Conservation (phyloP, 2,888 invertebrate genomes). For the Nomada lathburiana region DNA sequence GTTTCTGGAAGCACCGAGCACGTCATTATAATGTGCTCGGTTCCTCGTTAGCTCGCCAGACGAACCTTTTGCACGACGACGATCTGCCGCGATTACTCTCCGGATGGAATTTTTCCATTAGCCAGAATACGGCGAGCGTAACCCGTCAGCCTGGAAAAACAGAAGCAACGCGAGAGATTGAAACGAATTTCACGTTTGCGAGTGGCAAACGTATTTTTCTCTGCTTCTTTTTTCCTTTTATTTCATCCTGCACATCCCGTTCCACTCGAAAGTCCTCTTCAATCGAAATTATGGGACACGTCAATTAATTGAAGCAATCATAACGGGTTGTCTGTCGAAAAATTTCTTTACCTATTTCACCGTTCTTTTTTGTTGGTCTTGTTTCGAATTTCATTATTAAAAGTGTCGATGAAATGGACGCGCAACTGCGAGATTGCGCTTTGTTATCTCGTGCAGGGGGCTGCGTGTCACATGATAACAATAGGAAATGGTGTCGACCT, state of each 20-base stretch:
- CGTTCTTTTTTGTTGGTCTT: background rate
- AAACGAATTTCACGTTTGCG: constrained; percentile 30
- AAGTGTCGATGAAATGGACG: constrained; percentile 52
- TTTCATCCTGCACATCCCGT: no score
- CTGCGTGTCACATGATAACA: constrained; percentile 49
- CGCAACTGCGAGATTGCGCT: constrained; percentile 34
- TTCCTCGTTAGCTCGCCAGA: constrained; percentile 62
- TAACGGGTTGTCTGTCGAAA: background rate
- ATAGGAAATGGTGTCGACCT: constrained; percentile 46
- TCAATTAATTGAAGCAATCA: constrained; percentile 39
- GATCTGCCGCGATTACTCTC: constrained; percentile 46
- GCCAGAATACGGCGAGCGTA: constrained; percentile 25
- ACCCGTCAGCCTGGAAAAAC: constrained; percentile 5
- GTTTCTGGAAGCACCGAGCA: constrained; percentile 54
- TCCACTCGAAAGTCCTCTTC: background rate
- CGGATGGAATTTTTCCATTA: constrained; percentile 58
- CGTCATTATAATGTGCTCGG: constrained; percentile 68
- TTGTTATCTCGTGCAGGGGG: constrained; percentile 53
- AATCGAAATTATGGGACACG: constrained; percentile 6
- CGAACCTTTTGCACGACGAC: constrained; percentile 50
- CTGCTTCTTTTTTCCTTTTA: background rate
- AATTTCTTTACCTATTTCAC: background rate
- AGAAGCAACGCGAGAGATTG: constrained; percentile 11
- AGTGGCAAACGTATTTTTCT: constrained; percentile 5
- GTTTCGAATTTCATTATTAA: constrained; percentile 18